Conservation (phyloP, 64 coral and sea anemone genomes). For the Pocillopora damicornis region DNA sequence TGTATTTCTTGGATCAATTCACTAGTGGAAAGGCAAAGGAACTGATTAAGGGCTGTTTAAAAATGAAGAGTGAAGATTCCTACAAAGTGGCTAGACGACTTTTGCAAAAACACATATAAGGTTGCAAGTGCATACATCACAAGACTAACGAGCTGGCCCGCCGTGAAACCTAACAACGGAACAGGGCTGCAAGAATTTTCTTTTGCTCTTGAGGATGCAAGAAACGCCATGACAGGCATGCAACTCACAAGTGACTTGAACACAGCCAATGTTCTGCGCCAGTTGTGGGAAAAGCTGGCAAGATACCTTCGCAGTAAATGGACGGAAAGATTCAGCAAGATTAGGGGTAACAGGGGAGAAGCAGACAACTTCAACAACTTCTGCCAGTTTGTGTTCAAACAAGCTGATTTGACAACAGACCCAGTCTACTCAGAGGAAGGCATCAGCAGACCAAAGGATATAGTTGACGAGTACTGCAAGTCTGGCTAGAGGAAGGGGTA, state of each 20-base stretch:
- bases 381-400: conserved; percentile 42
- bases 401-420: conserved; percentile 66
- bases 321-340: conserved; percentile 3
- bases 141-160: background rate
- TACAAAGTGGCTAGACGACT: conserved; percentile 50
- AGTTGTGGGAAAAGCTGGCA: conserved; percentile 62
- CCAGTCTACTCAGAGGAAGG: conserved; percentile 50
- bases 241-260: no score
- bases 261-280: background rate
- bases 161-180: background rate
- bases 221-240: no score
- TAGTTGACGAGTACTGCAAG: no score
- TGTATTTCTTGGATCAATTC: conserved; percentile 60
- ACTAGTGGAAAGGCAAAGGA: background rate
- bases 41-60: conserved; percentile 55
- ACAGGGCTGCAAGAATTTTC: no score
- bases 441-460: conserved; percentile 2
- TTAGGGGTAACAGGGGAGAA: conserved; percentile 15
- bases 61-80: conserved; percentile 47
- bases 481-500: no score
- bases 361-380: conserved; percentile 64
- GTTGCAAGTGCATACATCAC: background rate
- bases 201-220: no score
- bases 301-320: conserved; percentile 56
- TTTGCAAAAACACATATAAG: conserved; percentile 54